phyloP scores from a whole-genome alignment of 2,797 vertebrate genomes.

The Gobio occitaniae region DNA sequence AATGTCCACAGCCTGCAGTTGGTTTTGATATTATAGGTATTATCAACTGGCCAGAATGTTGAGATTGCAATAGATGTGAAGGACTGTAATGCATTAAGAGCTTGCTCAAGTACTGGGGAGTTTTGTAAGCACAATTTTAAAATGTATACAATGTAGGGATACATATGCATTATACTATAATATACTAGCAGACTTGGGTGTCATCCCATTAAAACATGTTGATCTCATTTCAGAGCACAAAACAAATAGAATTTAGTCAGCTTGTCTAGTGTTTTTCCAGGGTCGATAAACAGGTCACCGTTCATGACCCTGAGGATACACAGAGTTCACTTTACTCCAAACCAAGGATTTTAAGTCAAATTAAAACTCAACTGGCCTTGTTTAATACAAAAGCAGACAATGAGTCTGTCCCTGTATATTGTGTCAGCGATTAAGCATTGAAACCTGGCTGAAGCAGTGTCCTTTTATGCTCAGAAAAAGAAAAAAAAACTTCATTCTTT shows the following conservation, averaged over 20 bases:
- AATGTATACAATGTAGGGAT: too few relatives aligned
- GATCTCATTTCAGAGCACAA: background rate
- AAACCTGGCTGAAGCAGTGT: background rate
- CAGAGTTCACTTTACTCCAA: conserved; percentile 66
- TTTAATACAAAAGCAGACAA: conserved; percentile 61
- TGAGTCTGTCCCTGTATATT: conserved; percentile 10
- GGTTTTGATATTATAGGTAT: background rate
- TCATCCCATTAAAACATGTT: background rate
- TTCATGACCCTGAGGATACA: background rate
- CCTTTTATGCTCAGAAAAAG: background rate
- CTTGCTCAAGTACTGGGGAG: too few relatives aligned
- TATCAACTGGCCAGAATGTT: background rate
- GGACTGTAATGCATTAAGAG: background rate
- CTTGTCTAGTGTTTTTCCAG: background rate
- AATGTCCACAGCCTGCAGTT: background rate
- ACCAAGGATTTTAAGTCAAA: conserved; percentile 71
- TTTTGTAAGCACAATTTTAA: background rate
- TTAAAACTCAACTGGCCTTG: conserved; percentile 66
- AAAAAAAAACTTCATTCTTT: background rate
- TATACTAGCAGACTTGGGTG: background rate
- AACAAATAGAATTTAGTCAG: background rate
- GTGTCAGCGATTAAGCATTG: conserved; percentile 29
- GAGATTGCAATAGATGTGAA: background rate
- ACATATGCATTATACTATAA: background rate
- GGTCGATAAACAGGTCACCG: background rate